Evolutionary conservation across 2,797 vertebrate species (phyloP), one percentile per base, ranked within the genome.

Genomic region (Lacerta agilis): DNA sequence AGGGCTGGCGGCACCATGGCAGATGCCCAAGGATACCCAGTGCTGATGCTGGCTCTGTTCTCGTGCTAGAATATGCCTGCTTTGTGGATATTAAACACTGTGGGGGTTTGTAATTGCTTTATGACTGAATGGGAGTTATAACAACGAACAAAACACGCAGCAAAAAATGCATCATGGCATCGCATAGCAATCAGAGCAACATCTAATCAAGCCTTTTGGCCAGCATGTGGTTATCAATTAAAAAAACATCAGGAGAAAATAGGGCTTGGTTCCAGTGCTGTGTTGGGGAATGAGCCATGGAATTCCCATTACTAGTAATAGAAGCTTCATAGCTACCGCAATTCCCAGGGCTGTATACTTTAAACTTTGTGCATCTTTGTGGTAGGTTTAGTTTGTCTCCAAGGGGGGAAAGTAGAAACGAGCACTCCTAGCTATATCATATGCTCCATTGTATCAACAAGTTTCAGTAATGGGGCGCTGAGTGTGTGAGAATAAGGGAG

Each of bases 241-340:
- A 90, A 90, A 86, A 33, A 84, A 2, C 83, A 86, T 89, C 79
- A 71, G 45, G 49, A 89, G 61, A 55, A 82, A 82, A 86, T 76
- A 38, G 41, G 64, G 86, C 83, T 8, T 1, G 45, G 69, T 91
- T 87, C 15, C 23, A 69, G 17, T 81, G 36, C 88, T 0, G 0
- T 0, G 0, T 7, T 77, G 66, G 2, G 6, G 0, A 9, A 69
- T 86, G 89, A 82, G 88, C 7, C 13, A 85, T 88, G 38, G 8
- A 82, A 36, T 86, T 29, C 29, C 0, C 1, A 20, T 90, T 92
- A 92, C 87, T 91, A 17, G 5, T 92, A 88, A 87, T 72, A 3
- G 86, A 8, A 38, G 2, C 49, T 88, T 23, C 64, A 36, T 43
- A 64, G 27, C 1, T 4, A 33, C 33, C 33, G 33, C 33, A 27